phyloP scores from a whole-genome alignment of 2,888 invertebrate genomes.

The Drosophila yooni region DNA sequence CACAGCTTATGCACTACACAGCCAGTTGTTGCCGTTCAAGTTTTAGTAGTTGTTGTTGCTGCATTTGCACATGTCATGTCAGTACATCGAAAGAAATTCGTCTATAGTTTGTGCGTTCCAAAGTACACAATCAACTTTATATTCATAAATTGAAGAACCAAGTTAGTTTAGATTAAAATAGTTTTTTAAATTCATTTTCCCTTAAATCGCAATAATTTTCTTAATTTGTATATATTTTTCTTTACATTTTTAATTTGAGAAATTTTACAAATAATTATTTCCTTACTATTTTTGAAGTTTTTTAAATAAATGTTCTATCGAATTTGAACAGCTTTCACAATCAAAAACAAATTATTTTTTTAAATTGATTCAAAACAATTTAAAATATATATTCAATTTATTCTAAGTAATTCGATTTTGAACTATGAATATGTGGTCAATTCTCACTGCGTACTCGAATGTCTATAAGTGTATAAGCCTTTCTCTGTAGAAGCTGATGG shows the following conservation, averaged over 20 bases:
- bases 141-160: not conserved
- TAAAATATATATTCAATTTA: not conserved
- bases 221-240: not conserved
- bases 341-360: no score
- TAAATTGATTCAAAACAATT: not conserved
- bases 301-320: not conserved
- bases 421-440: not conserved
- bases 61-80: constrained; percentile 57
- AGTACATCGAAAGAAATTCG: constrained; percentile 19
- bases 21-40: constrained; percentile 22
- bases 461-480: constrained; percentile 4
- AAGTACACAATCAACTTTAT: not conserved
- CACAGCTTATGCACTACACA: constrained; percentile 36
- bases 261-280: not conserved
- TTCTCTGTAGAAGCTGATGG: constrained; percentile 29
- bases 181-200: no score
- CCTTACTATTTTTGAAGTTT: not conserved
- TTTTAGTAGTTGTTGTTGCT: constrained; percentile 19
- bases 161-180: not conserved
- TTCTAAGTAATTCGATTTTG: not conserved
- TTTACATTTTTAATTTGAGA: not conserved
- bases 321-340: not conserved
- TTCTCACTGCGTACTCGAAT: not conserved
- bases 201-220: not conserved
- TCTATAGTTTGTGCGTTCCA: constrained; percentile 17